Evolutionary conservation across 2,797 vertebrate species (phyloP), one percentile per base, ranked within the genome.

Genomic region (Molossus alvarezi): DNA sequence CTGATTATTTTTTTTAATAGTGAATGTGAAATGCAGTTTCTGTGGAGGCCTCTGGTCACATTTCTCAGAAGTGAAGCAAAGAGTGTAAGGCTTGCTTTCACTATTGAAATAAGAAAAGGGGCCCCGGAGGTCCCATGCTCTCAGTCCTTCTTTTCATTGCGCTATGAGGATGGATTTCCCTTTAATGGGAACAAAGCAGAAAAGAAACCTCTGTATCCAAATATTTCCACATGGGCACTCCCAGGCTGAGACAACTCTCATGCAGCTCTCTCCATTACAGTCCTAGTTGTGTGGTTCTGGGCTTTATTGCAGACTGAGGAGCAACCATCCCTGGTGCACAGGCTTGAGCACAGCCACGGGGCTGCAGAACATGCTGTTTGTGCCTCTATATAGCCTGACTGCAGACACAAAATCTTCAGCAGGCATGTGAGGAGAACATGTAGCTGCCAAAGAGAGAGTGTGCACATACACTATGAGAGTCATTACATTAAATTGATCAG

Each of bases 401-500:
- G 69, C 86, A 93, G 73, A 79, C 11, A 9, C 57, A 41, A 51
- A 45, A 25, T 60, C 94, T 85, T 81, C 58, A 48, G 25, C n/a
- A 95, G 77, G 58, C 48, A 25, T 18, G 41, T 29, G 6, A 25
- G 27, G 21, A 0, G 0, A 92, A 21, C 1, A 4, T 1, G 10
- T 41, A 79, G 91, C 76, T 87, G 55, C 77, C 15, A 18, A 62
- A 58, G 90, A 58, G 1, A 72, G 77, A 57, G 57, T 23, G n/a
- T 14, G 10, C 15, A 45, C 67, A 96, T 90, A 57, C 48, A 12
- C 67, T 48, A 73, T 60, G 55, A 81, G 94, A 82, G 55, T 62
- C n/a, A 41, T 84, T n/a, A 27, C 37, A n/a, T 25, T 60, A 71
- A 79, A 95, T 88, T 90, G 57, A 90, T 62, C 83, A 88, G 29